These are phyloP conservation scores for Riptortus pedestris DNA, from an alignment of 1,140 invertebrate genomes.

Conservation along the genomic window DNA sequence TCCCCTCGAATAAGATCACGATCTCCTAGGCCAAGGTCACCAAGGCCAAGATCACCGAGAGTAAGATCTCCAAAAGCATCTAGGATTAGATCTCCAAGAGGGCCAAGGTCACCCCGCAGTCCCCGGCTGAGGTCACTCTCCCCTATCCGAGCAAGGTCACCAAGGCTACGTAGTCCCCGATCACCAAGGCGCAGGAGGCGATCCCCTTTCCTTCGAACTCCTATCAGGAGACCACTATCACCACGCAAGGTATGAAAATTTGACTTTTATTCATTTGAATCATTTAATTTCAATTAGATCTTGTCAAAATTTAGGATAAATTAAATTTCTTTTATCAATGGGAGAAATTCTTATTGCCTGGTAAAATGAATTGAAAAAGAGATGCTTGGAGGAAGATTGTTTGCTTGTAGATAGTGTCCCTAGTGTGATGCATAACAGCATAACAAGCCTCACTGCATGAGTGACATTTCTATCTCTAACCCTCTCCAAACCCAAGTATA, in stretches of 20 bases:
- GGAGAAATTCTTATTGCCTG: too few species aligned
- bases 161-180: neutral
- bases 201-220: slow-evolving; percentile 30
- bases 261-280: too few species aligned
- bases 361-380: too few species aligned
- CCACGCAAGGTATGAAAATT: neutral
- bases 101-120: slow-evolving; percentile 26
- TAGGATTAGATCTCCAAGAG: neutral
- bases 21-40: slow-evolving; percentile 12
- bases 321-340: too few species aligned
- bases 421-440: too few species aligned
- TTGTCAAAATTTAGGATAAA: too few species aligned
- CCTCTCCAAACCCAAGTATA: too few species aligned
- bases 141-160: slow-evolving; percentile 3
- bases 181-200: slow-evolving; percentile 24
- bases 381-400: too few species aligned
- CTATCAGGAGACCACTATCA: neutral
- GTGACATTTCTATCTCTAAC: too few species aligned
- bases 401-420: too few species aligned
- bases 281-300: too few species aligned
- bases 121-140: slow-evolving; percentile 20
- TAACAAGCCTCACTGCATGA: too few species aligned
- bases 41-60: slow-evolving; percentile 19
- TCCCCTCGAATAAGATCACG: neutral
- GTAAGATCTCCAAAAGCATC: slow-evolving; percentile 1